Evolutionary conservation across 2,888 invertebrate species (phyloP).

Genomic region (Notodonta ziczac): DNA sequence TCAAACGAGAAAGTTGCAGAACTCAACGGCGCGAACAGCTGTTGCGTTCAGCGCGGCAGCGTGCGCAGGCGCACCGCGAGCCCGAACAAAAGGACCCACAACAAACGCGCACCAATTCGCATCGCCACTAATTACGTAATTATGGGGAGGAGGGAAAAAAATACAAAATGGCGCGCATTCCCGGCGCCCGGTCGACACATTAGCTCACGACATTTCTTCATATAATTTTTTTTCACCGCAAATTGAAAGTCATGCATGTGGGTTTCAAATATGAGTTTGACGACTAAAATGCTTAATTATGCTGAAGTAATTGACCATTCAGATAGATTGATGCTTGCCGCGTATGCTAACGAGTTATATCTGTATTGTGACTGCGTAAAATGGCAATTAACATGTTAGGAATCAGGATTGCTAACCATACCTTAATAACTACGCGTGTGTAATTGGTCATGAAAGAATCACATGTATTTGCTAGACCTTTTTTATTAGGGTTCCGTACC

Average conservation of each 20-base stretch:
- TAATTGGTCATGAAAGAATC: neutral
- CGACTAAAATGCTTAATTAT: conserved; percentile 45
- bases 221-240: conserved; percentile 54
- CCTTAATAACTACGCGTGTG: neutral
- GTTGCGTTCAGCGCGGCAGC: conserved; percentile 54
- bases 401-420: conserved; percentile 1
- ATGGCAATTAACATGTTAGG: conserved; percentile 11
- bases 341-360: conserved; percentile 21
- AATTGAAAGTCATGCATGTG: conserved; percentile 71
- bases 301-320: conserved; percentile 31
- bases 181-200: conserved; percentile 73
- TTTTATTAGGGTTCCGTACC: neutral
- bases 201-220: conserved; percentile 73
- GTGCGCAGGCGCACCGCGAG: conserved; percentile 62
- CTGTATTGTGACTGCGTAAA: conserved; percentile 12
- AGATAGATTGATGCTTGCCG: conserved; percentile 29
- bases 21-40: conserved; percentile 67
- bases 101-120: conserved; percentile 77
- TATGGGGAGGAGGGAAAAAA: conserved; percentile 67
- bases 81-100: conserved; percentile 76
- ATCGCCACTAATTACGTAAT: conserved; percentile 83
- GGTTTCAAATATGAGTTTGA: conserved; percentile 48
- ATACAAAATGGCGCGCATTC: conserved; percentile 77
- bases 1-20: conserved; percentile 61
- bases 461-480: neutral